Evolutionary conservation across 2,888 invertebrate genomes (phyloP).

Genomic region (Tenthredo livida): DNA sequence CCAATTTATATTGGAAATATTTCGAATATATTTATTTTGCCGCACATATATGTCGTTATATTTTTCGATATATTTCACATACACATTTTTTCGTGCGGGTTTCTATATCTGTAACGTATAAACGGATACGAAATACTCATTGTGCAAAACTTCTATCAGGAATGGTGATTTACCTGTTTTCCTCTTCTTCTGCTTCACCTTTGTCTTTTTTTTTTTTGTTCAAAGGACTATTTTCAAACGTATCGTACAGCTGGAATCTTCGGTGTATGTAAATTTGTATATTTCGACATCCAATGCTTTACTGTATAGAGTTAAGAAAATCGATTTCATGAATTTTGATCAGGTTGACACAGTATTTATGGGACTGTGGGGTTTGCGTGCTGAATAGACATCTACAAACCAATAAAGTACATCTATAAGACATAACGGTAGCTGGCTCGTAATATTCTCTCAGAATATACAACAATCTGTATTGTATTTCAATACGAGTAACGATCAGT

Average conservation of each 20-base stretch:
- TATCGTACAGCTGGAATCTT: background rate
- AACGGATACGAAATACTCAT: background rate
- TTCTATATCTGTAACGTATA: background rate
- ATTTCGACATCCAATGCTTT: conserved; percentile 4
- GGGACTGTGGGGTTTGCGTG: conserved; percentile 18
- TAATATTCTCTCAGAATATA: background rate
- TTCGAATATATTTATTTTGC: too few relatives aligned
- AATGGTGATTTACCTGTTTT: background rate
- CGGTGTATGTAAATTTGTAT: background rate
- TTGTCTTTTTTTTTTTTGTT: background rate
- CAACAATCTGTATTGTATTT: background rate
- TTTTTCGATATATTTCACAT: too few relatives aligned
- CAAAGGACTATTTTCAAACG: background rate
- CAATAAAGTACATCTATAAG: background rate
- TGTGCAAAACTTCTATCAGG: background rate
- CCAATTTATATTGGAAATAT: too few relatives aligned
- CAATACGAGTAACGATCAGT: background rate
- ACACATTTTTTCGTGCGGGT: too few relatives aligned
- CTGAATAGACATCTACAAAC: conserved; percentile 11
- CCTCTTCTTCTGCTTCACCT: background rate
- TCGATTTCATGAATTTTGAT: conserved; percentile 36
- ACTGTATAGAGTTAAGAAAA: background rate
- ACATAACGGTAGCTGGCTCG: background rate
- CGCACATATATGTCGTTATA: too few relatives aligned
- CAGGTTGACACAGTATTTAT: conserved; percentile 37